Evolutionary conservation across 2,797 vertebrate species (phyloP).

Genomic region (Anguilla marmorata): DNA sequence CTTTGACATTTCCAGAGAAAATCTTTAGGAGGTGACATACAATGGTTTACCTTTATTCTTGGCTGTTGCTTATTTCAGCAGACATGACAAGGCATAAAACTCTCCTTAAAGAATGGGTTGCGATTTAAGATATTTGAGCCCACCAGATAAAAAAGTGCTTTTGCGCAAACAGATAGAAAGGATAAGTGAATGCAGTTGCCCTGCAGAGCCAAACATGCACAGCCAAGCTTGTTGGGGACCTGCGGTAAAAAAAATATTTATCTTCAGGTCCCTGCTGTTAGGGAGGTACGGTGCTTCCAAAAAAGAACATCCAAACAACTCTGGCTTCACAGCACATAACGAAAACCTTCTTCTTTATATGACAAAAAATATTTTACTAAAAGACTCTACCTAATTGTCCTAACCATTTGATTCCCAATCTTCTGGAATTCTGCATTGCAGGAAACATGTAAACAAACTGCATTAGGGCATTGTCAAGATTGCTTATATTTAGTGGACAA

Average conservation of each 20-base stretch:
- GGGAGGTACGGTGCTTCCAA: neutral
- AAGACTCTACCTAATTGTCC: neutral
- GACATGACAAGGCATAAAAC: conserved; percentile 40
- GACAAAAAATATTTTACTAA: neutral
- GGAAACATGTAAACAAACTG: neutral
- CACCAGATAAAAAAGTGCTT: conserved; percentile 6
- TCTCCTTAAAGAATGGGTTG: conserved; percentile 41
- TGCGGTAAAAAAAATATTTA: neutral
- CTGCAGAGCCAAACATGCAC: neutral
- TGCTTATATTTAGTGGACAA: neutral
- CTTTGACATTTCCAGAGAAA: conserved; percentile 20
- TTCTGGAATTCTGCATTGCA: neutral
- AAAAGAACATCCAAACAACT: neutral
- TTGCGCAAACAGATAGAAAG: neutral
- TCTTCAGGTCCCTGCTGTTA: neutral
- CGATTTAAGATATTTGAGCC: conserved; percentile 43
- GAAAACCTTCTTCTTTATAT: neutral
- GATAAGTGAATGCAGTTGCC: neutral
- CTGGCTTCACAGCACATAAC: neutral
- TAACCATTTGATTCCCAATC: neutral
- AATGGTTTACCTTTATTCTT: neutral
- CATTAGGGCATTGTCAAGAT: neutral
- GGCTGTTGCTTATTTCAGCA: conserved; percentile 21
- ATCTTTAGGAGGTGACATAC: neutral
- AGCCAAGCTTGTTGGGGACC: neutral